Conservation (phyloP, 2,888 invertebrate species). For the Osedax fenrisi region DNA sequence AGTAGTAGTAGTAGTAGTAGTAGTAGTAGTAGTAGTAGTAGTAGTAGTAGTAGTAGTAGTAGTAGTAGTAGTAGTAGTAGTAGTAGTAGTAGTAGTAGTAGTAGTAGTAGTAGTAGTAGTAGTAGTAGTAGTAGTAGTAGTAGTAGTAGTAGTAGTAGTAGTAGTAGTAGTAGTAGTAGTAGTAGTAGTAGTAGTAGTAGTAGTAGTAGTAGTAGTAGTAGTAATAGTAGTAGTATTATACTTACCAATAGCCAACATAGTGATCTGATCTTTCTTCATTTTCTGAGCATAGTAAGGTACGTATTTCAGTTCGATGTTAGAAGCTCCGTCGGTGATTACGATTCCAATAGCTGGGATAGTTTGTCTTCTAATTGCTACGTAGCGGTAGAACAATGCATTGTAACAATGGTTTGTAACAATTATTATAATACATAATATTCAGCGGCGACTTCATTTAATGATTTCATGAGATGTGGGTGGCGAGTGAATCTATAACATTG, state of each 20-base stretch:
- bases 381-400: too few species aligned
- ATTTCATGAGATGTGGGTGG: too few species aligned
- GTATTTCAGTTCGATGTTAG: not conserved
- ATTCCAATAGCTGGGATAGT: not conserved
- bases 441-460: too few species aligned
- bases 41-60: not conserved
- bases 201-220: conserved; percentile 22
- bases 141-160: conserved; percentile 11
- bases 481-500: too few species aligned
- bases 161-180: conserved; percentile 13
- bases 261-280: not conserved
- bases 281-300: not conserved
- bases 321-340: not conserved
- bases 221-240: too few species aligned
- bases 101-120: conserved; percentile 24
- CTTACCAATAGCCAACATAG: not conserved
- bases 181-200: conserved; percentile 27
- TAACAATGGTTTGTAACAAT: too few species aligned
- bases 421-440: too few species aligned
- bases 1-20: conserved; percentile 26
- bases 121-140: conserved; percentile 19
- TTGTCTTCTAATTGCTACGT: not conserved
- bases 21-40: conserved; percentile 23
- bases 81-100: not conserved
- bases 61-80: not conserved